Conservation (phyloP, 2,113 vertebrate genomes). For the Laticauda colubrina region DNA sequence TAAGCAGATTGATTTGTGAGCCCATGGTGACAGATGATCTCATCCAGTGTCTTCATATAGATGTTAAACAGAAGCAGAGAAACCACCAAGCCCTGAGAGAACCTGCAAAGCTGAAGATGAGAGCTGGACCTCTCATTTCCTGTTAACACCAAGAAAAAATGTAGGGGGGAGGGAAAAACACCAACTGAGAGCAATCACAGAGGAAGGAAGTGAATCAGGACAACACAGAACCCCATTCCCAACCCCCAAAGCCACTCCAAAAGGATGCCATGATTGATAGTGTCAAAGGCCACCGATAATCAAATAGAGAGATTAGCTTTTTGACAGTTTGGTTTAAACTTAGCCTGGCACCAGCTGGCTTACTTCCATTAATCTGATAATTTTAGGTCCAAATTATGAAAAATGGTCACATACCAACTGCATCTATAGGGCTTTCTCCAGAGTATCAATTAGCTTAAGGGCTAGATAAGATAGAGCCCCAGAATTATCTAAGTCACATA, state of each 20-base stretch:
- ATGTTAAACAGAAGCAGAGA: neutral
- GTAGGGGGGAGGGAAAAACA: too few species aligned
- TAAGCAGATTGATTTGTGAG: too few species aligned
- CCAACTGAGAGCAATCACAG: neutral
- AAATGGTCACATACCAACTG: neutral
- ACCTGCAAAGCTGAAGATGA: neutral
- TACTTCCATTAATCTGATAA: neutral
- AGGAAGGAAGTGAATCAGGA: neutral
- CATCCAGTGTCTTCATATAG: too few species aligned
- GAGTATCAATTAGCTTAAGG: neutral
- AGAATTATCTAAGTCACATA: neutral
- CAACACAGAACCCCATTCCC: neutral
- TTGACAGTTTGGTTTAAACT: neutral
- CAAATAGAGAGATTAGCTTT: neutral
- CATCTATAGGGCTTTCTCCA: neutral
- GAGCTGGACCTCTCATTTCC: neutral
- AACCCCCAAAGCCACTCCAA: neutral
- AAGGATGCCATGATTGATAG: neutral
- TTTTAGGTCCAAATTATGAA: neutral
- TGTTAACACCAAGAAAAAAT: neutral
- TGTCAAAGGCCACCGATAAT: neutral
- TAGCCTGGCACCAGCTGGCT: neutral
- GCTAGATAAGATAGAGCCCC: neutral
- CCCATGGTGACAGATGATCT: too few species aligned
- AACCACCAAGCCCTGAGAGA: neutral